Conservation (phyloP, 2,113 vertebrate species). For the Cyprinodon tularosa region DNA sequence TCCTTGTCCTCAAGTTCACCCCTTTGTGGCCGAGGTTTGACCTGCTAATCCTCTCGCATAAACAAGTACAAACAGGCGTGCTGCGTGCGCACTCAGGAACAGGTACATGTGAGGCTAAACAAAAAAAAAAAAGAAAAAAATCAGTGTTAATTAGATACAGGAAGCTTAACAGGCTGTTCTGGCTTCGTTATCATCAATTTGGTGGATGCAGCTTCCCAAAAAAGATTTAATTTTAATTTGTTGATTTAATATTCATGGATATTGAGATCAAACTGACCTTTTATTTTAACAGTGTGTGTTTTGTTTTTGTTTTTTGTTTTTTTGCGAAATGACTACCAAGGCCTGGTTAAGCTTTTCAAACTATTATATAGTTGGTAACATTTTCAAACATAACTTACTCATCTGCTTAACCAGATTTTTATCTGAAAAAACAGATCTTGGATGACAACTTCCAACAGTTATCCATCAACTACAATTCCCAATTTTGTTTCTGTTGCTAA, state of each 20-base stretch:
- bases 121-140: conserved; percentile 9
- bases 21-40: conserved; percentile 57
- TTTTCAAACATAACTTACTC: background rate
- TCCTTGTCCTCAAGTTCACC: conserved; percentile 62
- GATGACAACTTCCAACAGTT: background rate
- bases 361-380: too few species aligned
- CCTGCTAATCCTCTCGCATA: conserved; percentile 58
- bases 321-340: background rate
- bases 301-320: background rate
- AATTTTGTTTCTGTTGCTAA: background rate
- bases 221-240: background rate
- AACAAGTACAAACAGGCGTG: conserved; percentile 37
- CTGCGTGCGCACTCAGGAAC: conserved; percentile 4
- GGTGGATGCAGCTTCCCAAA: background rate
- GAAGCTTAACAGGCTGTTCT: background rate
- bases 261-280: background rate
- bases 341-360: too few species aligned
- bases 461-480: background rate
- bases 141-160: conserved; percentile 22
- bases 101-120: conserved; percentile 5
- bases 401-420: background rate
- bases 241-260: background rate
- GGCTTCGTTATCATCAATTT: background rate
- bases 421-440: background rate
- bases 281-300: background rate